Base-by-base conservation (phyloP, 2,113 vertebrate genomes). In the Corynorhinus townsendii region DNA sequence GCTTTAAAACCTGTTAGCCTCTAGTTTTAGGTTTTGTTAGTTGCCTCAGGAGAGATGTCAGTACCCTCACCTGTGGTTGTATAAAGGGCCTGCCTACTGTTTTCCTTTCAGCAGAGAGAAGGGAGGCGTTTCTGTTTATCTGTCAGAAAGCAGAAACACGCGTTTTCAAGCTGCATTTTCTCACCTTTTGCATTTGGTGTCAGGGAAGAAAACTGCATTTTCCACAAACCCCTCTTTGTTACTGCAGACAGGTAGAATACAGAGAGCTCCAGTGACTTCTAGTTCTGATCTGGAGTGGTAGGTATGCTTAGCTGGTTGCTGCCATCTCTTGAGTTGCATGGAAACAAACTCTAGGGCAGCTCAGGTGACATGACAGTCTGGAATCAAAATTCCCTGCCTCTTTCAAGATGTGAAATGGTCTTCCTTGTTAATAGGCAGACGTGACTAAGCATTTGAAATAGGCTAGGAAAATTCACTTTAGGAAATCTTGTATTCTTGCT, bases 361-460 rank as follows among this genome's bases (percentile, higher is more conserved):
- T 96, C 97, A 96, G 96, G 95, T 97, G 90, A 96, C 96, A 77
- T 54, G 95, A 92, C 59, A 80, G 81, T 79, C 81, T 59, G 93
- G 71, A 96, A 81, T 90, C 71, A 77, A 85, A 96, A 93, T 93
- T 92, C 91, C 77, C 76, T 96, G 62, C 47, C 89, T 89, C 62
- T 90, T 90, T 92, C 17, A 52, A 93, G 90, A 95, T 54, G 75
- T 52, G 85, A 81, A 93, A 85, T 79, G 81, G 92, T 95, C 43
- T 95, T 96, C 62, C 33, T 82, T 92, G 82, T 93, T 80, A 91
- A 95, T 86, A 91, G 92, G 68, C 81, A 96, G 84, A 95, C 89
- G 75, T 97, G 97, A 97, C 97, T 95, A 97, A 97, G 96, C 96
- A 95, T 64, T 96, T 96, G 64, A 90, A 76, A 81, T n/a, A 86